Base-by-base conservation (phyloP, 2,888 invertebrate species). In the Protodeltote pygarga region DNA sequence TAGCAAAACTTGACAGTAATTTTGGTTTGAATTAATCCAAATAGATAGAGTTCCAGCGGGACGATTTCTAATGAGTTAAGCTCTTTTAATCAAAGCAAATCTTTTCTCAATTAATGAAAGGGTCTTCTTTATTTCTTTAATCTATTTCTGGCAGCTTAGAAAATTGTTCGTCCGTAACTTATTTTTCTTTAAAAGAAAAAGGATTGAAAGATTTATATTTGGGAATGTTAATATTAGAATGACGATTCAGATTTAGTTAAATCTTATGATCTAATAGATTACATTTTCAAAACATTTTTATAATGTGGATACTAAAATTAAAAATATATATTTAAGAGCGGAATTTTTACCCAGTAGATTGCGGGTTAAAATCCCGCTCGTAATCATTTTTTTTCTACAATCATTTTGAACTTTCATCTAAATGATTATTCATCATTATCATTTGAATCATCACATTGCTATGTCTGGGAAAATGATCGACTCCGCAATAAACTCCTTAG, bases 31-130 rank as follows among this genome's bases (percentile, higher is more conserved):
- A 58, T 58, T 38, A 39, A 24, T 16, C 13, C 31, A 14, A 14
- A 41, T 53, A 44, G 25, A 24, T 35, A 52, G 50, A 58, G 45
- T 21, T 33, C n/a, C 33, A 11, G 6, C 16, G 10, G 15, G 9
- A 5, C 34, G 24, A 25, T 28, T 25, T 52, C 44, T 50, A 53
- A 60, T 44, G 38, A 57, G 55, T 63, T 66, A 66, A 60, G 63
- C 53, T 57, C 20, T 41, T 59, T 52, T 54, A 66, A 60, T 60
- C 57, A 66, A 60, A 57, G 41, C 47, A 57, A 66, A 66, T 63
- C 64, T 64, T 60, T 63, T 52, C 49, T 35, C 53, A 44, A 54
- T 60, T 60, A 66, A 60, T 52, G 29, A 60, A 66, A 60, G 42
- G 57, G 50, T 51, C 34, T 53, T 50, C 50, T 51, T 60, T 53